Evolutionary conservation across 2,113 vertebrate genomes (phyloP), one percentile per base, ranked within the genome.

Genomic region (Stictonetta naevosa): DNA sequence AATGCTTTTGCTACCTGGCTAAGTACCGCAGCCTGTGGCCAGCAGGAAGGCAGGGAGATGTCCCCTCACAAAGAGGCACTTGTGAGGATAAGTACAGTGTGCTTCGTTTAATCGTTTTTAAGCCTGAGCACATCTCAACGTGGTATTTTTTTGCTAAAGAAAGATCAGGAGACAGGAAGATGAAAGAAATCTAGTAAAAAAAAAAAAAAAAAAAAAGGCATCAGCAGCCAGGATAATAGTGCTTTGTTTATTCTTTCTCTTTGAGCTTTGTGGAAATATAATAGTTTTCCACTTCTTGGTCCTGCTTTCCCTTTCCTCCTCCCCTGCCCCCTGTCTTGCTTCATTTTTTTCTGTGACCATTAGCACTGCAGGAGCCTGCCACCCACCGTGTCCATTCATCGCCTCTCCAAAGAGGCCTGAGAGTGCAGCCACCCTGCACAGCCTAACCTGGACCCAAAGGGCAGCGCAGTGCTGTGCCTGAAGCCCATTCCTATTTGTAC

Each of bases 161-260:
- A 88, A 71, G 46, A 80, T 62, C 58, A 83, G 56, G 82, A 92
- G 85, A 88, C 88, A 86, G 73, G 64, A 94, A 78, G 69, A 85
- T 91, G 71, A 94, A 94, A 94, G 75, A 76, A 85, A 92, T 67
- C 33, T 38, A 34, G 25, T 74, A 2, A 6, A 33, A 48, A 92
- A 52, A 36, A 1, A 0, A n/a, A 92, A 52, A 36, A 1, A 0
- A 34, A 25, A 63, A 62, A 42, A 74, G 17, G 18, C 38, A 79
- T 48, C 69, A 94, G 66, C 56, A 91, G 83, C 77, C 81, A 48
- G 21, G 90, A 92, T 93, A 93, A 76, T 38, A 91, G 86, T 60
- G 60, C 88, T 94, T 94, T 95, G 93, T 93, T 90, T 96, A 75
- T 86, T 86, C 68, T 92, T 97, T 91, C 69, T 44, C 80, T 95